Percentiles rank a stretch among this genome's conserved stretches.
phyloP scores from a whole-genome alignment of 2,113 vertebrate species.

The Microtus oregoni region DNA sequence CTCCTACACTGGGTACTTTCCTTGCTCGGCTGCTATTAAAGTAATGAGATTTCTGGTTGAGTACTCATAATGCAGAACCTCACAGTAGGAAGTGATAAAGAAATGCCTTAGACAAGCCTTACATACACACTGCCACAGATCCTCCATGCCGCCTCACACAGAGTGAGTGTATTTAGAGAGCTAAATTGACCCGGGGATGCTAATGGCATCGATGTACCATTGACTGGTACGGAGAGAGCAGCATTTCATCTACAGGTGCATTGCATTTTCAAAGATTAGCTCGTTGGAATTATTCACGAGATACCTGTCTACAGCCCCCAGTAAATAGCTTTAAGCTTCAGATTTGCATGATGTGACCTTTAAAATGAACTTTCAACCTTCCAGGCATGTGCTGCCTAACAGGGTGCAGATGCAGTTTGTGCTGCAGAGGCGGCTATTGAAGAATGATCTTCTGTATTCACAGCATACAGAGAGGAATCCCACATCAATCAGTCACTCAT shows the following conservation, averaged over 20 bases:
- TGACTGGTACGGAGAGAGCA: not conserved
- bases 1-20: not conserved
- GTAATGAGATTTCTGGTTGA: slow-evolving; percentile 77
- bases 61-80: slow-evolving; percentile 54
- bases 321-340: slow-evolving; percentile 14
- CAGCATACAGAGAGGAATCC: too few species aligned
- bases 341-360: slow-evolving; percentile 1
- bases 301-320: not conserved
- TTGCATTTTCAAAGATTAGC: not conserved
- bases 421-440: not conserved
- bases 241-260: not conserved
- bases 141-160: not conserved
- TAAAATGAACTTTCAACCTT: not conserved
- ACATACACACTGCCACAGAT: not conserved
- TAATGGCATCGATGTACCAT: not conserved
- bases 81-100: slow-evolving; percentile 13
- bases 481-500: not conserved
- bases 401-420: not conserved
- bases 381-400: not conserved
- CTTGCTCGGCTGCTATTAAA: slow-evolving; percentile 61
- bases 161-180: not conserved
- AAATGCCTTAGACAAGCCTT: not conserved
- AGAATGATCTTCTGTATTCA: not conserved
- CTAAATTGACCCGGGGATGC: not conserved
- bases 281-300: not conserved